These are phyloP conservation scores for Emmelina monodactyla DNA, from an alignment of 2,888 invertebrate genomes.

Conservation along the genomic window DNA sequence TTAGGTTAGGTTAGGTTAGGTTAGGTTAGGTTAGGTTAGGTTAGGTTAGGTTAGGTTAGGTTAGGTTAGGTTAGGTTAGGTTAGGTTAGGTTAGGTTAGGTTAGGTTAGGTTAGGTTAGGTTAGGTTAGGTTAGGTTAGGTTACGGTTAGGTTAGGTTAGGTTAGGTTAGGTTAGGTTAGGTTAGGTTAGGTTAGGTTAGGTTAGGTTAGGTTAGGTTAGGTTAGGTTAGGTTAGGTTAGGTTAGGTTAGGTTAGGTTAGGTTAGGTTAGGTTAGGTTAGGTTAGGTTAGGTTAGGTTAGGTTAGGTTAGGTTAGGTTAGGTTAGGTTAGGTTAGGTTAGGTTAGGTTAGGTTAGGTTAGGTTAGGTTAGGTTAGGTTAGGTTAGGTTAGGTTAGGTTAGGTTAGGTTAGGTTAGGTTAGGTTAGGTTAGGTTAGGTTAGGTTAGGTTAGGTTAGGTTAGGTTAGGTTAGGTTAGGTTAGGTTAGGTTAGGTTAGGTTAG, in stretches of 20 bases:
- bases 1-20: constrained; percentile 14
- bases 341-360: constrained; percentile 17
- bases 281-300: constrained; percentile 17
- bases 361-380: constrained; percentile 17
- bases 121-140: constrained; percentile 10
- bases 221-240: constrained; percentile 11
- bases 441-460: constrained; percentile 7
- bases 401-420: constrained; percentile 2
- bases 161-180: constrained; percentile 12
- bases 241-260: constrained; percentile 8
- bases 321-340: constrained; percentile 16
- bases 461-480: too few species aligned
- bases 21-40: constrained; percentile 13
- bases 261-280: constrained; percentile 16
- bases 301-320: constrained; percentile 17
- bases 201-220: constrained; percentile 17
- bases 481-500: too few species aligned
- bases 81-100: constrained; percentile 15
- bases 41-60: constrained; percentile 12
- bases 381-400: too few species aligned
- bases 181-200: constrained; percentile 16
- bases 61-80: constrained; percentile 10
- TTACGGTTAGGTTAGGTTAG: constrained; percentile 13
- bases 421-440: constrained; percentile 2
- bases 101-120: constrained; percentile 13